A percentile compares a stretch with the other conserved stretches of the same genome.
phyloP scores from a whole-genome alignment of 2,113 vertebrate genomes.

The Percina caprodes region DNA sequence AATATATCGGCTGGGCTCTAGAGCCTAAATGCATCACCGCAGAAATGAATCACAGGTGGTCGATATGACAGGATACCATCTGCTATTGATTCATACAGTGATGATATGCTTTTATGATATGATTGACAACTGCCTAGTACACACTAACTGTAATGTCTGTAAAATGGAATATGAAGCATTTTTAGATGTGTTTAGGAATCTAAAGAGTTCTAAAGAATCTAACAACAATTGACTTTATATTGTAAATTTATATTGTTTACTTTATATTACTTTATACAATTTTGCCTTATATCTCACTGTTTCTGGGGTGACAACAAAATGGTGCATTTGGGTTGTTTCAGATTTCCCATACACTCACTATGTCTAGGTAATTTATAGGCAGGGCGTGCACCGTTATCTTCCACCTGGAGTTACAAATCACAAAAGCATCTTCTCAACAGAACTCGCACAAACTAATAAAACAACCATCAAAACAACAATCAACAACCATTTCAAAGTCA shows the following conservation, averaged over 20 bases:
- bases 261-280: too few species aligned
- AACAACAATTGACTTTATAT: neutral
- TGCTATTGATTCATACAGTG: neutral
- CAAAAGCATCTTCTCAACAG: neutral
- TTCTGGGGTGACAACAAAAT: slow-evolving; percentile 19
- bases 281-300: neutral
- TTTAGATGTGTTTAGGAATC: neutral
- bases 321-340: neutral
- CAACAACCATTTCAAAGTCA: neutral
- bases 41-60: neutral
- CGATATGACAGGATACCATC: neutral
- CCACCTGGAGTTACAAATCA: neutral
- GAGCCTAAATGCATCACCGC: neutral
- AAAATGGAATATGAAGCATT: neutral
- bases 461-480: neutral
- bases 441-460: neutral
- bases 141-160: neutral
- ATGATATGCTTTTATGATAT: neutral
- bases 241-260: too few species aligned
- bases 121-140: neutral
- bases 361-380: neutral
- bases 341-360: neutral
- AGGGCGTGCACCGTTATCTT: neutral
- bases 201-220: neutral
- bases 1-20: too few species aligned